Percentiles rank a stretch among this genome's conserved stretches.
These are phyloP conservation scores for Dendrolimus punctatus DNA, from an alignment of 1,140 invertebrate species.

Conservation along the genomic window DNA sequence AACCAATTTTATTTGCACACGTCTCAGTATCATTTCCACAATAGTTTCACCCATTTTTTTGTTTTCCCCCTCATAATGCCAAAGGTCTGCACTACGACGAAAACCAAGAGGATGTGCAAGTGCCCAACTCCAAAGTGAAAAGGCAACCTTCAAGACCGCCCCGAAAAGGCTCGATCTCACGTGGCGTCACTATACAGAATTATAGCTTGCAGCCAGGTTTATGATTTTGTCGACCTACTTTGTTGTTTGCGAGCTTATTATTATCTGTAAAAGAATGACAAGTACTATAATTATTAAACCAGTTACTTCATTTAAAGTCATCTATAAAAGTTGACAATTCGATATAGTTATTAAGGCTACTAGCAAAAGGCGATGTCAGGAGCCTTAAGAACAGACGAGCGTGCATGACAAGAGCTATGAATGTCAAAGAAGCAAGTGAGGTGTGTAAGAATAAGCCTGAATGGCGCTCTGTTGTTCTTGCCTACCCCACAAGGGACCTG, in stretches of 20 bases:
- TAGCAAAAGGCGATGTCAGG: too few relatives aligned
- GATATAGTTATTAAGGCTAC: too few relatives aligned
- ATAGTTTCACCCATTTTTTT: constrained; percentile 16
- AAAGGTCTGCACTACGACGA: constrained; percentile 90
- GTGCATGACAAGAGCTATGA: too few relatives aligned
- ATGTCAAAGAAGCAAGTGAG: too few relatives aligned
- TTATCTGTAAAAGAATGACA: too few relatives aligned
- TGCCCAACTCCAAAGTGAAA: constrained; percentile 62
- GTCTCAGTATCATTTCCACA: background rate
- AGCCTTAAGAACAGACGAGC: too few relatives aligned
- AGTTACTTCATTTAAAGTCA: too few relatives aligned
- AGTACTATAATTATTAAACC: too few relatives aligned
- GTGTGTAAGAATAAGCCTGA: too few relatives aligned
- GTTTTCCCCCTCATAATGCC: constrained; percentile 14
- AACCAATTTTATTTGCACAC: background rate
- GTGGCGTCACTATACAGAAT: constrained; percentile 68
- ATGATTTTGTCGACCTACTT: constrained; percentile 2
- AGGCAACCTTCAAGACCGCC: constrained; percentile 79
- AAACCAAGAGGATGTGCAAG: constrained; percentile 39
- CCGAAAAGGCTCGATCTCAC: constrained; percentile 80
- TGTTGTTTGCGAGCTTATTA: background rate
- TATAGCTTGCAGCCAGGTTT: constrained; percentile 58
- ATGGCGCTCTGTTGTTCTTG: too few relatives aligned
- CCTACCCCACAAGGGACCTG: too few relatives aligned
- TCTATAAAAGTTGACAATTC: too few relatives aligned